Base-by-base conservation (phyloP, 2,888 invertebrate species). In the Blera fallax region DNA sequence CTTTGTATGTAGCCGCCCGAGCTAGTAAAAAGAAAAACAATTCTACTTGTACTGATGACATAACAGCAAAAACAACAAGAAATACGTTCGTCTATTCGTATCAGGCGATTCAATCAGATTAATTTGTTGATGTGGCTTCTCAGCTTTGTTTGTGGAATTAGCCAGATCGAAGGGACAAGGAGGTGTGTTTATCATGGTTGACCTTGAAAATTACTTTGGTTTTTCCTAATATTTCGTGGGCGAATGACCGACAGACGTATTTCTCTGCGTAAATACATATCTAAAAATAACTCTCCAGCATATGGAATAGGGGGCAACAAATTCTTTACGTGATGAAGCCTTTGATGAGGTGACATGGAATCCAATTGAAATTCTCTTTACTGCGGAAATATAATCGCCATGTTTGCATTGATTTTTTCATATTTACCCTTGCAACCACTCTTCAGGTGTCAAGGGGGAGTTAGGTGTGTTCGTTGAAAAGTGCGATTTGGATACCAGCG, bases 281-380 rank as follows among this genome's bases (percentile, higher is more conserved):
- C 56, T 76, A 65, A 37, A 76, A 58, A 65, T 76, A 76, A n/a
- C 2, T 16, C 74, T 11, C 43, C 18, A 27, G 14, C 73, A 56
- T 76, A 65, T 56, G 64, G 32, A 32, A 52, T 1, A 18, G 48
- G 24, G 21, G n/a, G 11, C 29, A 37, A 34, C 40, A 32, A 40
- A n/a, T n/a, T 32, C 11, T 29, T 11, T 3, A 5, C 7, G 11
- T 16, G 11, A 3, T 24, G 74, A 64, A 54, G 54, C 52, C 64
- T 32, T 64, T 60, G 4, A 27, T 52, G 24, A 34, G 4, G 21
- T 52, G 69, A 3, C 27, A 37, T 40, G 29, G 11, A 37, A 37
- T 11, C 34, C 14, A 43, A 6, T 18, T 18, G 24, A 34, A 45
- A 69, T 56, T 11, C 16, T 21, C 7, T 32, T 14, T 3, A 40